phyloP scores from a whole-genome alignment of 1,140 invertebrate species.

The Oryzaephilus surinamensis region DNA sequence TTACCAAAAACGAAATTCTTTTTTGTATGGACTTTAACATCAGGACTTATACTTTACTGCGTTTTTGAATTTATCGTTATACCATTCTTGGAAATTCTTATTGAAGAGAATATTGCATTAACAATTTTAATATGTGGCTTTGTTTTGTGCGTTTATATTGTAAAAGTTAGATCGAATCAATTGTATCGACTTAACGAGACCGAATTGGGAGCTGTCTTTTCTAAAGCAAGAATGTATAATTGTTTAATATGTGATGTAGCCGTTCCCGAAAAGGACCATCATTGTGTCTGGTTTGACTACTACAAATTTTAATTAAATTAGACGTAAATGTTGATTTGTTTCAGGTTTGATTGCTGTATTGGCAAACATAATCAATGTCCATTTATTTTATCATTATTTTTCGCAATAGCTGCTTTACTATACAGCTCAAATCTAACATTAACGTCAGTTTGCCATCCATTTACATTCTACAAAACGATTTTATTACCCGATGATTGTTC shows the following conservation, averaged over 20 bases:
- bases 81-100: conserved; percentile 51
- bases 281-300: conserved; percentile 40
- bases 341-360: conserved; percentile 63
- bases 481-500: conserved; percentile 60
- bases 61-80: conserved; percentile 56
- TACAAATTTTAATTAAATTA: conserved; percentile 9
- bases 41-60: conserved; percentile 48
- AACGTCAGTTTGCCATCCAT: conserved; percentile 60
- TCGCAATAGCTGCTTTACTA: conserved; percentile 47
- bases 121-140: conserved; percentile 45
- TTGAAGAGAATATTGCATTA: conserved; percentile 54
- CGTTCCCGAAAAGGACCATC: conserved; percentile 38
- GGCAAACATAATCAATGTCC: conserved; percentile 51
- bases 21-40: conserved; percentile 53
- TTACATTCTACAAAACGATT: conserved; percentile 47
- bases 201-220: conserved; percentile 15
- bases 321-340: conserved; percentile 18
- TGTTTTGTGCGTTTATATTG: conserved; percentile 47
- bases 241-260: conserved; percentile 36
- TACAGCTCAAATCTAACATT: conserved; percentile 59
- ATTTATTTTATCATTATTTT: conserved; percentile 48
- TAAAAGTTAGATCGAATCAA: conserved; percentile 35
- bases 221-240: conserved; percentile 4
- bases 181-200: conserved; percentile 2
- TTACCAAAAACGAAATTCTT: conserved; percentile 48